Evolutionary conservation across 2,113 vertebrate genomes (phyloP), one percentile per base, ranked within the genome.

Genomic region (Sterrhoptilus dennistouni): DNA sequence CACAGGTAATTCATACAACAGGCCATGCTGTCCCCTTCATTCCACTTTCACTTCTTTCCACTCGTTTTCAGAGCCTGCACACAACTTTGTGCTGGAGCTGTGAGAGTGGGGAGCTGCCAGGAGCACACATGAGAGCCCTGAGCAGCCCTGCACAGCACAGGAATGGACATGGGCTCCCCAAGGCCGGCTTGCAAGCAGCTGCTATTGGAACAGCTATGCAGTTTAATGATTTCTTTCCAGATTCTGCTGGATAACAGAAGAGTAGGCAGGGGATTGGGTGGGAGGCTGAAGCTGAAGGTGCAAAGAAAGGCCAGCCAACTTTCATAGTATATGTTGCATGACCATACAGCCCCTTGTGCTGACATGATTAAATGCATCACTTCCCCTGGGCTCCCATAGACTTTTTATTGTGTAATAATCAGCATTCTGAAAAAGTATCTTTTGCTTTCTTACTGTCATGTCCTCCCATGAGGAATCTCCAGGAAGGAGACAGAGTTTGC

Each of bases 271-370:
- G 81, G 54, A 57, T 77, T 92, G 90, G 72, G 56, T 2, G 1
- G 56, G 40, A 95, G 83, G 40, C 35, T 92, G 83, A 90, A 88
- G 53, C 49, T 86, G 80, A 90, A 96, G 93, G 96, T 96, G 96
- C 96, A 97, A 94, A 84, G 47, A 96, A 90, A 96, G 97, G 96
- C 57, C 97, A 97, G 97, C 97, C 97, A 97, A 97, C 70, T 87
- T 76, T 89, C 90, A 74, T 35, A 79, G 70, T 89, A 80, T 66
- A 82, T 65, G 42, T 77, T 97, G 65, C 64, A 44, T 0, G 36
- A 52, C 61, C 61, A 89, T 83, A 54, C 56, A 94, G 38, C 19
- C 45, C 42, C 42, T 93, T 87, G 65, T 77, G 81, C 79, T 88
- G 83, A 85, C 45, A 40, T 87, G 75, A 89, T 90, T 95, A 83